Percentiles rank a stretch among this genome's conserved stretches.
These are phyloP conservation scores for Eleutherodactylus coqui DNA, from an alignment of 2,797 vertebrate genomes.

Conservation along the genomic window DNA sequence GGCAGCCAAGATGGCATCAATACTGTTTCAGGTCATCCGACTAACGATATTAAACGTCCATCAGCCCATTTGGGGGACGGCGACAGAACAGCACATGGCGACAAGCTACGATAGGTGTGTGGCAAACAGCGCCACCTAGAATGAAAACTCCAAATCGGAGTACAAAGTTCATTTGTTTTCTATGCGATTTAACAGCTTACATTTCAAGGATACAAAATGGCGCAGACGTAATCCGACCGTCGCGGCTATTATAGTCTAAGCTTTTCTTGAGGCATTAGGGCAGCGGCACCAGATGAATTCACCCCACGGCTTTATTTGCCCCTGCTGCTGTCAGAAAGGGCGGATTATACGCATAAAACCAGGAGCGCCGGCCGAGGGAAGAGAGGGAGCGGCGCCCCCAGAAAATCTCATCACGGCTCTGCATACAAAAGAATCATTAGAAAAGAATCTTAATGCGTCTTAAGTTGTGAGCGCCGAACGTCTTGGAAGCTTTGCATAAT, in stretches of 20 bases:
- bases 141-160: neutral
- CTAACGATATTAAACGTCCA: no score
- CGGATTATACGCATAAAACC: conserved; percentile 8
- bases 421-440: neutral
- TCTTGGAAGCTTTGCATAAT: neutral
- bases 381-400: neutral
- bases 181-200: neutral
- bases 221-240: neutral
- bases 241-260: neutral
- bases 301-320: neutral
- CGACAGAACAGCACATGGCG: no score
- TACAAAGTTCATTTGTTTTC: neutral
- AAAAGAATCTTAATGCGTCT: neutral
- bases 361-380: no score
- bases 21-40: neutral
- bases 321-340: neutral
- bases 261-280: neutral
- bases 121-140: neutral
- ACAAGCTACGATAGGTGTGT: neutral
- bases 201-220: conserved; percentile 1
- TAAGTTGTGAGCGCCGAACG: neutral
- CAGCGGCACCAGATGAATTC: neutral
- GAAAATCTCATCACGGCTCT: conserved; percentile 3
- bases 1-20: neutral
- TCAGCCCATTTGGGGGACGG: no score